Base-by-base conservation (phyloP, 2,797 vertebrate species). In the Synanceia verrucosa region DNA sequence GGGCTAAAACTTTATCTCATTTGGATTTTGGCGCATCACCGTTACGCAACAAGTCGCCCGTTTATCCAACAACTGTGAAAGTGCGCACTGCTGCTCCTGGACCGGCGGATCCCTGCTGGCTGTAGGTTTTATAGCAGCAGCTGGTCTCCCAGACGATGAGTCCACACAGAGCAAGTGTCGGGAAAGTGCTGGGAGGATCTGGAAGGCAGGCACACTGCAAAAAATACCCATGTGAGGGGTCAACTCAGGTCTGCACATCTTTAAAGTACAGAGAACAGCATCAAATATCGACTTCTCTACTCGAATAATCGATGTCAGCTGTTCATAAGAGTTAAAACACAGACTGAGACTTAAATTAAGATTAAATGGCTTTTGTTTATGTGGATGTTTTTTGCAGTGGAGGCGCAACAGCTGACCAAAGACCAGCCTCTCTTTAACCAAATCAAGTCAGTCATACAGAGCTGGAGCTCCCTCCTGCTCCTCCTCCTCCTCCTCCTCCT, bases 181-280 rank as follows among this genome's bases (percentile, higher is more conserved):
- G 66, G 91, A 93, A 93, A 86, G 85, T 89, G 65, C 89, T 86
- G 79, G 87, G 82, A 77, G 85, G 82, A 61, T 64, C 89, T 31
- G 44, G 75, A 68, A 28, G 68, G 19, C 7, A 2, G 4, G 2
- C 28, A 9, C 86, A 34, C 90, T 88, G 70, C 65, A 91, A 89
- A 78, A 88, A 81, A 48, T 18, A 18, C 9, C 56, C 4, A 1
- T 0, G 0, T 0, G 1, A 26, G 21, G 43, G 37, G 28, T 44
- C 9, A 9, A 8, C 2, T 11, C 6, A 9, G 3, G 14, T 39
- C 0, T 39, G 14, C 14, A 39, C 14, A 18, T 4, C 16, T n/a
- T 44, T 3, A 13, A 24, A 65, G 6, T 9, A 26, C 3, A 36
- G 28, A 21, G 6, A 33, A n/a, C 3, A 1, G 0, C 1, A 7